These are phyloP conservation scores for Ostrea denselamellosa DNA, from an alignment of 1,140 invertebrate genomes.

Conservation along the genomic window DNA sequence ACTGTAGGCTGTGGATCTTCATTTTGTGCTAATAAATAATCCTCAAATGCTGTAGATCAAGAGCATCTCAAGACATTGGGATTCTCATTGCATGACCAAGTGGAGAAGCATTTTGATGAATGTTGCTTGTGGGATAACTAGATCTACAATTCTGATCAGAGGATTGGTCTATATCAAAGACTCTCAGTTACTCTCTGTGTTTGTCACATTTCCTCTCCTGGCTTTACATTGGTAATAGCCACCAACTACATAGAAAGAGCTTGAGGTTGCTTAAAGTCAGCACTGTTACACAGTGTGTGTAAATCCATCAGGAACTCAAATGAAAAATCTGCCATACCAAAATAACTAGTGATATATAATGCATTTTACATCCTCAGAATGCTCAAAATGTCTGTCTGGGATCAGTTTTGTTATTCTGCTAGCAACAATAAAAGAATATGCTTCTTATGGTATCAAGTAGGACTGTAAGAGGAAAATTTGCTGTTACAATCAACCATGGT, in stretches of 20 bases:
- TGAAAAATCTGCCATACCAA: neutral
- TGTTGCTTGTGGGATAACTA: neutral
- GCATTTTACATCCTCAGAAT: neutral
- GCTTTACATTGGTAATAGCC: neutral
- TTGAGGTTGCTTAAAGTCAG: neutral
- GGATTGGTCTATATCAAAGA: slow-evolving; percentile 1
- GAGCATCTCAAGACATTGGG: slow-evolving; percentile 24
- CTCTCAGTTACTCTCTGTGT: neutral
- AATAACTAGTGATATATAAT: neutral
- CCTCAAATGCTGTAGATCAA: slow-evolving; percentile 22
- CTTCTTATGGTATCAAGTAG: too few species aligned
- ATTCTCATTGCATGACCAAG: neutral
- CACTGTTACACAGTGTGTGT: neutral
- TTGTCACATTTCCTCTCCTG: neutral
- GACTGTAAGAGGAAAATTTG: too few species aligned
- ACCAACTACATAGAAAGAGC: neutral
- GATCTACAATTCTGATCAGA: slow-evolving; percentile 21
- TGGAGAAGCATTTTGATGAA: neutral
- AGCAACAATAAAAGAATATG: neutral
- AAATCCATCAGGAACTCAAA: neutral
- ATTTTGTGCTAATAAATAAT: slow-evolving; percentile 34
- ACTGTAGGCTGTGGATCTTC: slow-evolving; percentile 16
- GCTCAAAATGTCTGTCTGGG: neutral
- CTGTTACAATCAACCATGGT: too few species aligned
- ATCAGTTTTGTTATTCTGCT: neutral